A percentile compares a stretch with the other conserved stretches of the same genome.
Evolutionary conservation across 35 echinoderm and acorn worm species (phyloP).

Genomic region (Patiria miniata): DNA sequence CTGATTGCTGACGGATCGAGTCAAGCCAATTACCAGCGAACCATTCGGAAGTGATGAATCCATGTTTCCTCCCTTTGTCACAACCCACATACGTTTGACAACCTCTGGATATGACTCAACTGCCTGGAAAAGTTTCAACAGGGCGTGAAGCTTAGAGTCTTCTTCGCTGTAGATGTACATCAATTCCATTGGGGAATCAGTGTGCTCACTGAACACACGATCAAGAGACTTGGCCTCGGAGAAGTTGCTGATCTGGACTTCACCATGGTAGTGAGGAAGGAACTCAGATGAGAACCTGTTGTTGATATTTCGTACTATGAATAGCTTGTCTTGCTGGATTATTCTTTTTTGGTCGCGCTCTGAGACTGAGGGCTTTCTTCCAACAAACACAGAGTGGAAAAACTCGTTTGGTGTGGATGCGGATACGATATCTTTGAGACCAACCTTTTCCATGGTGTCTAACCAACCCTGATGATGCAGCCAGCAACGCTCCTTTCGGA

Average conservation of each 20-base stretch:
- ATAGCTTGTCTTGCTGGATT: constrained; percentile 46
- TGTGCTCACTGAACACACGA: constrained; percentile 31
- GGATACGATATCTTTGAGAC: constrained; percentile 71
- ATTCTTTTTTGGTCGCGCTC: background rate
- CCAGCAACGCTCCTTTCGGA: constrained; percentile 85
- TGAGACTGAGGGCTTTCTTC: constrained; percentile 48
- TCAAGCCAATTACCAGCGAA: constrained; percentile 53
- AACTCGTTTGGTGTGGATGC: constrained; percentile 76
- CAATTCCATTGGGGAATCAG: constrained; percentile 30
- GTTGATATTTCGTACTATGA: constrained; percentile 48
- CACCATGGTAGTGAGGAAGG: constrained; percentile 1
- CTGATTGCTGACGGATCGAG: constrained; percentile 66
- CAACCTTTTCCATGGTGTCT: constrained; percentile 50
- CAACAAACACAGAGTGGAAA: constrained; percentile 82
- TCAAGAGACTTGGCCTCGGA: constrained; percentile 39
- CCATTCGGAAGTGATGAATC: background rate
- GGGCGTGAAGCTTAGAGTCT: constrained; percentile 27
- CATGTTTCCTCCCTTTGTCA: constrained; percentile 34
- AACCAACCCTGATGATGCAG: constrained; percentile 59
- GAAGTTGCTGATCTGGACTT: constrained; percentile 6
- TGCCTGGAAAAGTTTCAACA: constrained; percentile 57
- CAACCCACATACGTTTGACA: constrained; percentile 66
- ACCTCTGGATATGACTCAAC: constrained; percentile 52
- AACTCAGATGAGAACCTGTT: constrained; percentile 30
- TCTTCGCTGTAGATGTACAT: constrained; percentile 58